phyloP scores from a whole-genome alignment of 2,113 vertebrate genomes.

The Maccullochella peelii region DNA sequence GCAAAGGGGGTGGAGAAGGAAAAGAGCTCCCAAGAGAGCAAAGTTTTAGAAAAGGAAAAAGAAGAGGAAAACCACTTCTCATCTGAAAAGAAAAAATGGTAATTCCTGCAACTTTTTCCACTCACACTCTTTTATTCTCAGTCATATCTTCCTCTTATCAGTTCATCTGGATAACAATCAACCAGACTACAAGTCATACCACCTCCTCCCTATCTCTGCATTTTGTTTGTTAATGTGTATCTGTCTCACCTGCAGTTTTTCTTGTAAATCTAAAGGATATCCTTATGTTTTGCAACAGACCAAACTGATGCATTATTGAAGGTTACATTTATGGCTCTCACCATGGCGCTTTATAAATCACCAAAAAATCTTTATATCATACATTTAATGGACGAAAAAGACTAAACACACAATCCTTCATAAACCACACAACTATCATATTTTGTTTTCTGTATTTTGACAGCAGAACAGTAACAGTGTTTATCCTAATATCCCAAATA shows the following conservation, averaged over 20 bases:
- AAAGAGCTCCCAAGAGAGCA: not conserved
- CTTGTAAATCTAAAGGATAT: not conserved
- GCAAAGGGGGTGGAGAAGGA: slow-evolving; percentile 13
- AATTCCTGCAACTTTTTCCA: not conserved
- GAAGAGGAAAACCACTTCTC: not conserved
- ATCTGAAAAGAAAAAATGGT: not conserved
- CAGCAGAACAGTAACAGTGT: not conserved
- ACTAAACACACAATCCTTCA: not conserved
- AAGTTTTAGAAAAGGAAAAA: not conserved
- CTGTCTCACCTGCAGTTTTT: not conserved
- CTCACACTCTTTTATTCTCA: not conserved
- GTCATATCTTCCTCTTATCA: slow-evolving; percentile 24
- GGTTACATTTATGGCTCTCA: slow-evolving; percentile 3
- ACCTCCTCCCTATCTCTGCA: not conserved
- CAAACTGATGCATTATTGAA: not conserved
- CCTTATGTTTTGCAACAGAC: not conserved
- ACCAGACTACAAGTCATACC: not conserved
- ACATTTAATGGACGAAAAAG: not conserved
- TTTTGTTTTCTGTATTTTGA: not conserved
- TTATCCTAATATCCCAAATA: not conserved
- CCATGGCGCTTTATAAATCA: not conserved
- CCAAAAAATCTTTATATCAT: not conserved
- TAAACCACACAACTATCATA: not conserved
- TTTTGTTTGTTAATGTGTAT: not conserved
- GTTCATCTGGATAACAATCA: slow-evolving; percentile 28